These are phyloP conservation scores for Cygnus atratus DNA, from an alignment of 2,113 vertebrate species.

Conservation along the genomic window DNA sequence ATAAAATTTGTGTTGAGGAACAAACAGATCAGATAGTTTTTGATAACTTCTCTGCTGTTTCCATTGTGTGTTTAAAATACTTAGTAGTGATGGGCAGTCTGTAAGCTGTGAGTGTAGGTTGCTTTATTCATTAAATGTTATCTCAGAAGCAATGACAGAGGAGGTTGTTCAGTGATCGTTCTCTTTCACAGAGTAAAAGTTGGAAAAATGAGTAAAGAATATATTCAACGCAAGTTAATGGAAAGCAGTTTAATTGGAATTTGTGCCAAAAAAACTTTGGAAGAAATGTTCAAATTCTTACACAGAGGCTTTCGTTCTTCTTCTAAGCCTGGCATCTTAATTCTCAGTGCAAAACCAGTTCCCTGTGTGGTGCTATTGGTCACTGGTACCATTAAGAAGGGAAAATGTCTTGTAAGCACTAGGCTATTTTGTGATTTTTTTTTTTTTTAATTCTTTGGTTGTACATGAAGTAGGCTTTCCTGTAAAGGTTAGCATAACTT, in stretches of 20 bases:
- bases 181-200: background rate
- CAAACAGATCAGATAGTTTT: background rate
- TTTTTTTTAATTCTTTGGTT: background rate
- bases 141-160: background rate
- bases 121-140: accelerated
- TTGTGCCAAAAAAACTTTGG: background rate
- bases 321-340: background rate
- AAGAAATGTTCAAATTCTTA: background rate
- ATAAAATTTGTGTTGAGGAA: background rate
- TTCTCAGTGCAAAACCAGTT: background rate
- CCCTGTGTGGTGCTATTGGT: background rate
- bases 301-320: background rate
- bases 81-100: background rate
- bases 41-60: background rate
- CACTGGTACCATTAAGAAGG: background rate
- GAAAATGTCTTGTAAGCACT: background rate
- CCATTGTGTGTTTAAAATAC: background rate
- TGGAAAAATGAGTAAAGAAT: background rate
- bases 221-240: background rate
- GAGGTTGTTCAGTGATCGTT: background rate
- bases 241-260: background rate
- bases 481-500: background rate
- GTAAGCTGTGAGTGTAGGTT: background rate
- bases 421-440: background rate
- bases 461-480: background rate